Evolutionary conservation across 2,888 invertebrate species (phyloP).

Genomic region (Arge pagana): DNA sequence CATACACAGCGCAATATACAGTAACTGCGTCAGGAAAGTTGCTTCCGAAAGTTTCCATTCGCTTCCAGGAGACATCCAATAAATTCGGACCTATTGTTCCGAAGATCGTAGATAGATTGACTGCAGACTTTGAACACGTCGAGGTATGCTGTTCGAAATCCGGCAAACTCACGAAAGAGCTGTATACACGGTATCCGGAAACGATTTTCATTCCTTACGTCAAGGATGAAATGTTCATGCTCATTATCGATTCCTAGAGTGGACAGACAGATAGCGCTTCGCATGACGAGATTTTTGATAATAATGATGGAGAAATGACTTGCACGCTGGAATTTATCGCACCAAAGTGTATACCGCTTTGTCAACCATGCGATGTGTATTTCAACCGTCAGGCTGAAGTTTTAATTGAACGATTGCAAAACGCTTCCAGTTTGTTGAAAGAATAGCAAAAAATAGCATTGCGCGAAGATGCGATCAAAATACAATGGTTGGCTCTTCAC

Average conservation of each 20-base stretch:
- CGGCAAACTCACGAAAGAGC: slow-evolving; percentile 29
- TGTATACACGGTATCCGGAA: slow-evolving; percentile 27
- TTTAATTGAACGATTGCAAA: slow-evolving; percentile 28
- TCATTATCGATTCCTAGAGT: slow-evolving; percentile 32
- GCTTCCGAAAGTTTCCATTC: slow-evolving; percentile 23
- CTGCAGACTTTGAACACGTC: slow-evolving; percentile 24
- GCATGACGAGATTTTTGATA: slow-evolving; percentile 25
- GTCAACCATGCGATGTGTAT: slow-evolving; percentile 26
- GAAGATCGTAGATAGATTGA: slow-evolving; percentile 20
- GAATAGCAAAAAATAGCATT: slow-evolving; percentile 25
- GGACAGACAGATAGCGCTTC: slow-evolving; percentile 26
- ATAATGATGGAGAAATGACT: slow-evolving; percentile 10
- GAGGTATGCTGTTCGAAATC: slow-evolving; percentile 29
- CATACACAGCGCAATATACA: slow-evolving; percentile 26
- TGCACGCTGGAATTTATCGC: slow-evolving; percentile 33
- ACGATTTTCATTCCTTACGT: slow-evolving; percentile 29
- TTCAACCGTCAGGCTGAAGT: slow-evolving; percentile 29
- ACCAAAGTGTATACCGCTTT: slow-evolving; percentile 26
- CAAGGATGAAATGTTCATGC: slow-evolving; percentile 25
- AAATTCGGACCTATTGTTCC: slow-evolving; percentile 26
- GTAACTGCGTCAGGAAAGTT: slow-evolving; percentile 25
- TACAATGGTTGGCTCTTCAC: slow-evolving; percentile 32
- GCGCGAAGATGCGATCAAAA: slow-evolving; percentile 32
- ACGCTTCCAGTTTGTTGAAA: slow-evolving; percentile 24
- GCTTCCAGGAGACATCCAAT: slow-evolving; percentile 22